These are phyloP conservation scores for Proisotoma minuta DNA, from an alignment of 2,888 invertebrate species.

Conservation along the genomic window DNA sequence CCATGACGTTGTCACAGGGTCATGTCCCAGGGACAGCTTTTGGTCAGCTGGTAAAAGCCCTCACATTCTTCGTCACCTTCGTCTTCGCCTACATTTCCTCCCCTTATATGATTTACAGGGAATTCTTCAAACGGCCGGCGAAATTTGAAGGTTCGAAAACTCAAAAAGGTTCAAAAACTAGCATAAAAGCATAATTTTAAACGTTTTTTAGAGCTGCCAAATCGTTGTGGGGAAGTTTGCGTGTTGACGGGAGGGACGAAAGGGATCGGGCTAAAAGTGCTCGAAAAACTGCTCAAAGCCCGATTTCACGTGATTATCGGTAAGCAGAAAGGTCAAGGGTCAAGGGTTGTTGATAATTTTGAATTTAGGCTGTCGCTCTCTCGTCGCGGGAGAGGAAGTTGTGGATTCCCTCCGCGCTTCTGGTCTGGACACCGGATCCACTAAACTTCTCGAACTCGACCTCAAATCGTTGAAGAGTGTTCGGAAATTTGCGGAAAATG, in stretches of 20 bases:
- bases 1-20: no score
- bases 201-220: constrained; percentile 62
- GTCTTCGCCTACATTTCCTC: no score
- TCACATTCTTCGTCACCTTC: no score
- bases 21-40: no score
- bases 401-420: constrained; percentile 49
- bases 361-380: constrained; percentile 63
- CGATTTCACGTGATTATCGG: constrained; percentile 71
- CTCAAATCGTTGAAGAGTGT: constrained; percentile 71
- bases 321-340: neutral
- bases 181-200: no score
- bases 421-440: constrained; percentile 57
- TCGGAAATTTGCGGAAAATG: constrained; percentile 63
- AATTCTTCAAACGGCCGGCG: no score
- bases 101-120: no score
- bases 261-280: constrained; percentile 73
- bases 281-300: constrained; percentile 68
- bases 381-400: constrained; percentile 55
- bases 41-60: no score
- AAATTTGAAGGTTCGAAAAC: no score
- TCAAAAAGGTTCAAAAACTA: no score
- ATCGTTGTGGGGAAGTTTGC: constrained; percentile 64
- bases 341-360: neutral
- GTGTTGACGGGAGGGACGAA: constrained; percentile 80
- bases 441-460: constrained; percentile 67